Evolutionary conservation across 1,140 invertebrate genomes (phyloP).

Genomic region (Cataglyphis hispanica): DNA sequence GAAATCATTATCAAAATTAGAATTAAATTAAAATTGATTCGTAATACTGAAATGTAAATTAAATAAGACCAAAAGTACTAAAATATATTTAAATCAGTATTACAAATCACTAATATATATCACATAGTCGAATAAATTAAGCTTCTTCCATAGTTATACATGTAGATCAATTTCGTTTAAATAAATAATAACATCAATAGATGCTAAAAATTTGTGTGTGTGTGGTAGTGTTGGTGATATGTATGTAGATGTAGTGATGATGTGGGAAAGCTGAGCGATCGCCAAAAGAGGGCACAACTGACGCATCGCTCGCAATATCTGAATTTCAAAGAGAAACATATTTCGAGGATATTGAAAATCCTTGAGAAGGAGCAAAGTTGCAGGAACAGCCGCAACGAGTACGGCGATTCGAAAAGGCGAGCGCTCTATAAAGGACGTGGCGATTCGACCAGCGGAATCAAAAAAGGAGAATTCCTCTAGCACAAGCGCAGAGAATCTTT

Average conservation of each 20-base stretch:
- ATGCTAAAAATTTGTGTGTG: conserved; percentile 40
- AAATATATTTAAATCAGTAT: background rate
- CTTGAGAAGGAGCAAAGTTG: conserved; percentile 13
- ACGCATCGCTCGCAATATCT: conserved; percentile 51
- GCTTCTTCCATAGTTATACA: background rate
- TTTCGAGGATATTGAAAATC: conserved; percentile 58
- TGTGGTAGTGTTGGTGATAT: background rate
- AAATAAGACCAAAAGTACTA: background rate
- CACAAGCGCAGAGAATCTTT: background rate
- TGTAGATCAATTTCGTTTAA: background rate
- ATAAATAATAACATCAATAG: background rate
- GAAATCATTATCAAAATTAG: background rate
- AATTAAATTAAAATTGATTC: background rate
- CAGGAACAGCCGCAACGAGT: conserved; percentile 31
- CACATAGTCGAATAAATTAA: no score
- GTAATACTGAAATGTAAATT: background rate
- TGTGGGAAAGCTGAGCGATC: background rate
- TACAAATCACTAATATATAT: no score
- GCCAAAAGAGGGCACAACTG: background rate
- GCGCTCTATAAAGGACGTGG: background rate
- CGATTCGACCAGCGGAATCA: background rate
- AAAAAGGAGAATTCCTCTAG: background rate
- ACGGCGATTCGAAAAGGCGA: conserved; percentile 29
- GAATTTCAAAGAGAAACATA: conserved; percentile 56
- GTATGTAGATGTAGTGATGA: no score